Base-by-base conservation (phyloP, 2,113 vertebrate genomes). In the Egretta garzetta region DNA sequence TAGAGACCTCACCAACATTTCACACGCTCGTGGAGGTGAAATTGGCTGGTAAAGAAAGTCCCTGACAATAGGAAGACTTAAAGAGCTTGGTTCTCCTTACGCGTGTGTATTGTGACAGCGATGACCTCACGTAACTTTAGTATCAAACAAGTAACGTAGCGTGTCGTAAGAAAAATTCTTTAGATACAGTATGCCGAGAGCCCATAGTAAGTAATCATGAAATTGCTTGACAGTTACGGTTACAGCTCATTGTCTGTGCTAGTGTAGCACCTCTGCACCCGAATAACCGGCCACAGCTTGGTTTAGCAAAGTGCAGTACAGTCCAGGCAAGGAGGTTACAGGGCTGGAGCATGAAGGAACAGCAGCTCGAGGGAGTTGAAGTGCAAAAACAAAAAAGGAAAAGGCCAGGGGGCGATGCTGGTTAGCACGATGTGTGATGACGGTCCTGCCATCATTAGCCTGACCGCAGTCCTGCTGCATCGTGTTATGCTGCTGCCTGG, bases 1-100 rank as follows among this genome's bases (percentile, higher is more conserved):
- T 15, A 10, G 67, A 62, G 67, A 18, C 32, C 41, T 43, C 80
- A 8, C 23, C 27, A 10, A 8, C 14, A 1, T 33, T 62, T 62
- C 47, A 2, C 28, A 17, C 0, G 2, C 9, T 9, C 0, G 1
- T 4, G n/a, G 47, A 37, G 75, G 43, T 0, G 3, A 53, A 35
- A 63, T 1, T 8, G 45, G 28, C 53, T 23, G 39, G 14, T 39
- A 21, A 49, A 41, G 52, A 33, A 84, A 22, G 74, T 8, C n/a
- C 53, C 72, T 15, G 11, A 7, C 14, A 17, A 21, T 2, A 14
- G 16, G 63, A 70, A n/a, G 28, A 30, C 56, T 12, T 12, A 3
- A 66, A 32, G 58, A 47, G 37, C 59, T 77, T 6, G 18, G 18
- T 75, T 28, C 20, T 39, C 17, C 20, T 22, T 28, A 4, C 2